Evolutionary conservation across 2,797 vertebrate genomes (phyloP).

Genomic region (Argya squamiceps): DNA sequence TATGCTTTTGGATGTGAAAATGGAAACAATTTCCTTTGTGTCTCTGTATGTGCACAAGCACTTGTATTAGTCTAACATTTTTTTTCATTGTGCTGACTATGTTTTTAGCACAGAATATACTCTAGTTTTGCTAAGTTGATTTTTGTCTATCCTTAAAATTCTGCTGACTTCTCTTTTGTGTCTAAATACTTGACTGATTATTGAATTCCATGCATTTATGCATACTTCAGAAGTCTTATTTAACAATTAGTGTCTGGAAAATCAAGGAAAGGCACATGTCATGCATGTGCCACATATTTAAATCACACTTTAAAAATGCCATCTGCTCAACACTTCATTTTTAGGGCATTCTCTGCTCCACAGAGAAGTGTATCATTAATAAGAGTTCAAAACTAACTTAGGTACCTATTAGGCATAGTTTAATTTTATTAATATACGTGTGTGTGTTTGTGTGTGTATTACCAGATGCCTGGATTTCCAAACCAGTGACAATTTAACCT

Average conservation of each 20-base stretch:
- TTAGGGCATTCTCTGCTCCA: neutral
- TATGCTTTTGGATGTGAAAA: neutral
- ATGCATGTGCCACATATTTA: neutral
- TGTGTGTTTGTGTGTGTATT: fast-evolving
- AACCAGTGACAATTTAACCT: neutral
- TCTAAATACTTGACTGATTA: slow-evolving; percentile 43
- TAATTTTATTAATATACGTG: neutral
- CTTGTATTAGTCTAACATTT: neutral
- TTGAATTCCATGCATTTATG: slow-evolving; percentile 42
- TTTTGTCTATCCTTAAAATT: slow-evolving; percentile 33
- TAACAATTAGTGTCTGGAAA: neutral
- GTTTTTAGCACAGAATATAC: neutral
- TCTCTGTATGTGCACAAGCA: neutral
- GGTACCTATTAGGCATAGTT: neutral
- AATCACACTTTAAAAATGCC: slow-evolving; percentile 16
- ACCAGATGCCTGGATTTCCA: neutral
- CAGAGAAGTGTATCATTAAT: neutral
- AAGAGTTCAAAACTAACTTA: neutral
- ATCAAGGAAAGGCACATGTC: neutral
- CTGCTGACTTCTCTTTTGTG: slow-evolving; percentile 35
- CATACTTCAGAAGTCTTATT: slow-evolving; percentile 5
- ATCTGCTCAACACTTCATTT: neutral
- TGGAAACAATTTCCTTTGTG: neutral
- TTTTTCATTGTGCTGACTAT: neutral
- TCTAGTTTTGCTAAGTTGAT: slow-evolving; percentile 8